Percentiles rank a stretch among this genome's conserved stretches.
phyloP scores from a whole-genome alignment of 1,140 invertebrate species.

The Saccostrea glomerata region DNA sequence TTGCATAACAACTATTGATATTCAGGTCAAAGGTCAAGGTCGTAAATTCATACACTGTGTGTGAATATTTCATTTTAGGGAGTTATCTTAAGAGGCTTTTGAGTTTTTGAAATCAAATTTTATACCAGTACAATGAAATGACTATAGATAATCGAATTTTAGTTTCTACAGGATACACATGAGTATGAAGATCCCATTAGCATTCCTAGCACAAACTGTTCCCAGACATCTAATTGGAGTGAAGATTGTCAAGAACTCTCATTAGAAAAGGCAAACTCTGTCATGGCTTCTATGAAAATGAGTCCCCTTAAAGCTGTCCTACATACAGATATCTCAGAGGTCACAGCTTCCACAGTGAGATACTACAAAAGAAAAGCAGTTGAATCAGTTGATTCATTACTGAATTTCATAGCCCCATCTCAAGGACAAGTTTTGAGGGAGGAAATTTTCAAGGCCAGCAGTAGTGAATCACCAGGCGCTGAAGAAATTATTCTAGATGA shows the following conservation, averaged over 20 bases:
- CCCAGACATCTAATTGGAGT: constrained; percentile 10
- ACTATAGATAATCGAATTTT: too few species aligned
- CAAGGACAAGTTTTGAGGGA: background rate
- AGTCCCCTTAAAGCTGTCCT: background rate
- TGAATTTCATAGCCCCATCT: background rate
- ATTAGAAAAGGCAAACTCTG: background rate
- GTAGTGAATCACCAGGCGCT: too few species aligned
- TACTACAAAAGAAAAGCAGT: constrained; percentile 31
- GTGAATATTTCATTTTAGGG: too few species aligned
- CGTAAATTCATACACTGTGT: too few species aligned
- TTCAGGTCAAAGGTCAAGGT: too few species aligned
- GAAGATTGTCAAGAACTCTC: background rate
- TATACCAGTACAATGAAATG: too few species aligned
- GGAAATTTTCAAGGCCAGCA: background rate
- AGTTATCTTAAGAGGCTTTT: too few species aligned
- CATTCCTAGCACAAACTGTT: too few species aligned
- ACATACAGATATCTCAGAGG: background rate
- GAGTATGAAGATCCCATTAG: too few species aligned
- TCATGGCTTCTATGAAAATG: background rate
- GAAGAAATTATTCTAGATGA: background rate
- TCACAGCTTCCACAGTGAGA: background rate
- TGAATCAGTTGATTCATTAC: background rate
- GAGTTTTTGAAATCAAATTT: too few species aligned
- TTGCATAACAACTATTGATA: too few species aligned
- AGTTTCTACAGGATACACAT: too few species aligned